Conservation (phyloP, 2,113 vertebrate genomes). For the Takifugu bimaculatus region DNA sequence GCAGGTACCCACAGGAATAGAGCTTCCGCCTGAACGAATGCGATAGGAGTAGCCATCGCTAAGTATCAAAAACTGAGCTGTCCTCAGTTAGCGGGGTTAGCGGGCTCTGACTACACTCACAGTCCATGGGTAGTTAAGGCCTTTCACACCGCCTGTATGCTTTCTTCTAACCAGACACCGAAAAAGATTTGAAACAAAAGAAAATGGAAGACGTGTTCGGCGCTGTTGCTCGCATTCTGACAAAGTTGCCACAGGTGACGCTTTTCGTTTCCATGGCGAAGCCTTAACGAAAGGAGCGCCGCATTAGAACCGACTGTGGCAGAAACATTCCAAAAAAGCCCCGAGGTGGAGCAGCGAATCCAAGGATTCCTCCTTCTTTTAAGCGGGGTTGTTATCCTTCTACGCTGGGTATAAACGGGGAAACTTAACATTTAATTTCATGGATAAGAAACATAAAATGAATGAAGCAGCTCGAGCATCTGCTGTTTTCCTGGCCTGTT, state of each 20-base stretch:
- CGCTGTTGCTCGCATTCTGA: neutral
- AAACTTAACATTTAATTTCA: conserved; percentile 13
- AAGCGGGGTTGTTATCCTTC: no score
- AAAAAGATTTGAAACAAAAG: neutral
- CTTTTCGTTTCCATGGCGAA: neutral
- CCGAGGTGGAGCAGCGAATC: neutral
- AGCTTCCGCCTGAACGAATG: no score
- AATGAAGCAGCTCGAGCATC: conserved; percentile 36
- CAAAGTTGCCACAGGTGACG: conserved; percentile 2
- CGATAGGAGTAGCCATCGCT: no score
- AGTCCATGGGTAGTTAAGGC: neutral
- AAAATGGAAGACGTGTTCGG: neutral
- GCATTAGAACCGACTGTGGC: neutral
- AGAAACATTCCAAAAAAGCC: neutral
- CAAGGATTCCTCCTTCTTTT: neutral
- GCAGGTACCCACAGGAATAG: no score
- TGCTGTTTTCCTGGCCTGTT: conserved; percentile 45
- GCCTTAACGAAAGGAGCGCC: neutral
- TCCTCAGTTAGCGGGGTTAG: neutral
- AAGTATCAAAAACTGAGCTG: no score
- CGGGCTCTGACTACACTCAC: neutral
- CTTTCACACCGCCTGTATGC: neutral
- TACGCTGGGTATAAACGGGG: neutral
- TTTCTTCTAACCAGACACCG: no score
- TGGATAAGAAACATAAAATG: conserved; percentile 17